These are phyloP conservation scores for Mastomys coucha DNA, from an alignment of 2,113 vertebrate genomes.

Conservation along the genomic window DNA sequence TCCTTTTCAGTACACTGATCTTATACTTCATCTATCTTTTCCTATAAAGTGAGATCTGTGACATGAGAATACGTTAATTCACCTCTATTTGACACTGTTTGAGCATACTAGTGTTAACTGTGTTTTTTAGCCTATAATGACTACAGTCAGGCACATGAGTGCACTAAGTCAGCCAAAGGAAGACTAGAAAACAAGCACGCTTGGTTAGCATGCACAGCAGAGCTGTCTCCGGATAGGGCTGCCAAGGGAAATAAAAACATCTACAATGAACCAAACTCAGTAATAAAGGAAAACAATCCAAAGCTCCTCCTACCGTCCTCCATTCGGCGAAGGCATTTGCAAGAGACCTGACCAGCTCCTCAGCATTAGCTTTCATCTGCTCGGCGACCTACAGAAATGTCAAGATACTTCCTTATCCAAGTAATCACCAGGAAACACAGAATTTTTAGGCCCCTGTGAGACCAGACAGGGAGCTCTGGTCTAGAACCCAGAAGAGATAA, in stretches of 20 bases:
- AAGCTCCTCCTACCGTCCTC: conserved; percentile 87
- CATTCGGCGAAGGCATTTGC: conserved; percentile 87
- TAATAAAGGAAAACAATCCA: accelerated
- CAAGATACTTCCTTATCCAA: neutral
- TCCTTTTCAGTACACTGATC: neutral
- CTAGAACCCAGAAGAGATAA: neutral
- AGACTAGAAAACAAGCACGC: neutral
- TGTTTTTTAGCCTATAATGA: neutral
- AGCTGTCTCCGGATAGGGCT: neutral
- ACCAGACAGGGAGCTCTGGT: neutral
- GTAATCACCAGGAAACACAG: neutral
- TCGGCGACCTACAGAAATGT: conserved; percentile 86
- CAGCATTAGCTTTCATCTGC: conserved; percentile 86
- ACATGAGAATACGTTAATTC: neutral
- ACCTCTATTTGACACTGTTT: neutral
- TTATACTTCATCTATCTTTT: neutral
- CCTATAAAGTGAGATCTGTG: neutral
- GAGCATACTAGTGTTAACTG: neutral
- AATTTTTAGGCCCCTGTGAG: neutral
- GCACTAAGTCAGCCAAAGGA: neutral
- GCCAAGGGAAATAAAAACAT: neutral
- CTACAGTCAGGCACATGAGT: neutral
- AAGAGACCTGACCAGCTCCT: conserved; percentile 86
- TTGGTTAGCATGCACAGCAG: accelerated
- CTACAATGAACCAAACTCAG: neutral